Evolutionary conservation across 2,888 invertebrate species (phyloP), one percentile per base, ranked within the genome.

Genomic region (Apodemia hepburni): DNA sequence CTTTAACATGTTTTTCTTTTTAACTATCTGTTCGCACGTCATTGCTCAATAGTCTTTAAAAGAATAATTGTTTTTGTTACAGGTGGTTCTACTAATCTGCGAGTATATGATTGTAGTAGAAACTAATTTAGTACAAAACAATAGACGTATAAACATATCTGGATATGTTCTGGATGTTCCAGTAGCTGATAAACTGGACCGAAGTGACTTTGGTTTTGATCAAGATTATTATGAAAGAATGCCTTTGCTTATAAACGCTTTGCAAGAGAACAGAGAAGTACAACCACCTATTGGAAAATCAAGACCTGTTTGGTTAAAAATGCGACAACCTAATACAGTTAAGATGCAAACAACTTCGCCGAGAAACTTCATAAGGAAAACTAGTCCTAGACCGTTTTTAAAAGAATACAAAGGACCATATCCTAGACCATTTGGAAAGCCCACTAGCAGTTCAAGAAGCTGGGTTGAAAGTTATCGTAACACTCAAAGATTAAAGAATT

Each of bases 11-110:
- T n/a, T n/a, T n/a, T n/a, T n/a, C n/a, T n/a, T n/a, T n/a, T n/a
- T n/a, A n/a, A n/a, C n/a, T n/a, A n/a, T n/a, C n/a, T n/a, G n/a
- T n/a, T n/a, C n/a, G n/a, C n/a, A n/a, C n/a, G n/a, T 29, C 29
- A 29, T 29, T 6, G 29, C 4, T 29, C 6, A 8, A 35, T 38
- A 38, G 2, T 38, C 0, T 38, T 38, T 4, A 12, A 38, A 38
- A 11, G 3, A 1, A 42, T 4, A 42, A 15, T 15, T 0, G 0
- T 62, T 62, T 62, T 74, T 74, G 72, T 88, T 90, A 62, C 88
- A 91, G 90, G 82, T 86, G 81, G 86, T 90, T 84, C 82, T 91
- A 81, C 86, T 91, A 70, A 88, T 90, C 83, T 91, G 87, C 80
- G 91, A 91, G 77, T 87, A 90, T 74, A 78, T 83, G 74, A 86